Percentiles rank a stretch among this genome's conserved stretches.
phyloP scores from a whole-genome alignment of 2,797 vertebrate genomes.

The Melanotaenia nigrans region DNA sequence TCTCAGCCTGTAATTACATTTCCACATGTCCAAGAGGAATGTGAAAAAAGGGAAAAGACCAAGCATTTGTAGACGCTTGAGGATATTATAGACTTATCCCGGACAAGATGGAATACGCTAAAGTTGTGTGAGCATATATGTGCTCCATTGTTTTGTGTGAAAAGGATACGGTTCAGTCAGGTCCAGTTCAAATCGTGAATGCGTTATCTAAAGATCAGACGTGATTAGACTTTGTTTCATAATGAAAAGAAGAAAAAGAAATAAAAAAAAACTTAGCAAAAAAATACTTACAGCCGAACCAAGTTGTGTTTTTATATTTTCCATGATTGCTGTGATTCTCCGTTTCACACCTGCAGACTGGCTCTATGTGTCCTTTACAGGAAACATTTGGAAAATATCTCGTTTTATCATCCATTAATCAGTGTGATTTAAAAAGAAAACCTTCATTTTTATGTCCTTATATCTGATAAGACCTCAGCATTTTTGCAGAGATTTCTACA shows the following conservation, averaged over 20 bases:
- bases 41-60: background rate
- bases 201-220: conserved; percentile 21
- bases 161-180: conserved; percentile 21
- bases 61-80: conserved; percentile 6
- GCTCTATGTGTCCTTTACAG: conserved; percentile 24
- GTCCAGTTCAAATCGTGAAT: conserved; percentile 45
- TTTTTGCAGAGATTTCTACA: conserved; percentile 35
- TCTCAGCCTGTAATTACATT: conserved; percentile 27
- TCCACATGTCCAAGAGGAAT: conserved; percentile 44
- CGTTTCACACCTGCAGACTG: conserved; percentile 5
- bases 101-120: conserved; percentile 17
- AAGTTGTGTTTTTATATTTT: too few species aligned
- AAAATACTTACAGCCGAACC: too few species aligned
- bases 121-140: conserved; percentile 37
- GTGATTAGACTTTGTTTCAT: conserved; percentile 28
- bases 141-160: conserved; percentile 35
- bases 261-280: conserved; percentile 34
- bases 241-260: conserved; percentile 16
- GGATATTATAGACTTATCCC: conserved; percentile 1
- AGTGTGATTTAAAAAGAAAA: conserved; percentile 18
- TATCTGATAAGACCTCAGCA: conserved; percentile 26
- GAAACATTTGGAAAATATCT: conserved; percentile 34
- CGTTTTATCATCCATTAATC: conserved; percentile 32
- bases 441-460: conserved; percentile 19
- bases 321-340: background rate